Evolutionary conservation across 2,888 invertebrate species (phyloP), one percentile per base, ranked within the genome.

Genomic region (Pocota personata): DNA sequence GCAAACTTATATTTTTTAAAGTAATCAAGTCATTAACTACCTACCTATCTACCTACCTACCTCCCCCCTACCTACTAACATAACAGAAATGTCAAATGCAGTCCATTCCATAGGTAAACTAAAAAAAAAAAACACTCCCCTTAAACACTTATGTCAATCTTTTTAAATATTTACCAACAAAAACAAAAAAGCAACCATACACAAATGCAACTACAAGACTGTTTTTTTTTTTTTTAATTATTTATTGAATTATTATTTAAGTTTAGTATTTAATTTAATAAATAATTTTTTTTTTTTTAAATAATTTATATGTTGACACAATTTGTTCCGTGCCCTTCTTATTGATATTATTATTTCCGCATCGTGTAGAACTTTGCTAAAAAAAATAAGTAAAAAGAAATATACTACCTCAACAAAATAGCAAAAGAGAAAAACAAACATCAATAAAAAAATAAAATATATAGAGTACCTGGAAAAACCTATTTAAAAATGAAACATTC

Each of bases 151-250:
- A 64, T 30, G 7, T n/a, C 21, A 62, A 43, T 46, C 62, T 12
- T 4, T 0, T 32, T 48, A 32, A 32, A 62, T 60, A 69, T 35
- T 43, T 48, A 57, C 40, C 66, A 69, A 82, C 37, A 86, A 72
- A 66, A 83, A 77, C 77, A 50, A 77, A 77, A 43, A 88, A 89
- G 89, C 87, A 90, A 89, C 88, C 69, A 87, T 82, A 90, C 90
- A 91, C 90, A 91, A 91, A 91, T 91, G 91, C 90, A 91, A 91
- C 91, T 89, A 90, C 90, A 90, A 91, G 92, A 91, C 92, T 91
- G 91, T 90, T 91, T 87, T 87, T 24, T 90, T 91, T 87, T 87
- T 24, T 87, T 87, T 77, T 35, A 32, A 72, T 76, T 77, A 83
- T 84, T 76, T 79, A 87, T 82, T 86, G 67, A 88, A 58, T 60